Base-by-base conservation (phyloP, 2,888 invertebrate genomes). In the Chymomyza caudatula region DNA sequence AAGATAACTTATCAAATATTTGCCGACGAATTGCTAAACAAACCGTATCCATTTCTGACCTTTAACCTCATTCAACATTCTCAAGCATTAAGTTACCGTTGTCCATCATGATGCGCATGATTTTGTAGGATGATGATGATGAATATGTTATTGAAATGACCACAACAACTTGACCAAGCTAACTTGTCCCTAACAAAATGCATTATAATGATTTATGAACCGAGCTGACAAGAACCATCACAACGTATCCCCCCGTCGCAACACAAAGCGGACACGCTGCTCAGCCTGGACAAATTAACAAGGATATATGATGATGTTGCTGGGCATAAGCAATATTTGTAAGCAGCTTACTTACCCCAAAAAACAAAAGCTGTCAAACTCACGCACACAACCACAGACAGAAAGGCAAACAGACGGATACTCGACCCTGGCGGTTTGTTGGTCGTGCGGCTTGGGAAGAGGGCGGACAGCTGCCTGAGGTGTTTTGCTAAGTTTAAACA, bases 121-220 rank as follows among this genome's bases (percentile, higher is more conserved):
- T 60, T 49, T 29, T 15, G 37, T 37, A 52, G 49, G 58, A 65
- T 71, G 56, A 71, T 58, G 65, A 67, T 76, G 81, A 84, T 78
- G 69, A 81, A 79, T 74, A 68, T 70, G 64, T 71, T 76, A 84
- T 77, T 73, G 67, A 67, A 68, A 67, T 77, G 79, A 73, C 78
- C 79, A 59, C 55, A 70, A 64, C 65, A 67, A 78, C 60, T 72
- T 79, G 72, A 65, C 72, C 78, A 52, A 61, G 20, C 64, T 63
- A 69, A 77, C 76, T 80, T 74, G 76, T 71, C 70, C 25, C 57
- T 57, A 74, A 71, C 76, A 68, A 76, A 82, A 74, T 84, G 74
- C 78, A 82, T 84, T 79, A 77, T 66, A 80, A 80, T 85, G 85
- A 85, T 85, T 82, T 79, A 82, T 82, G 73, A 65, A 63, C 65